Evolutionary conservation across 2,113 vertebrate genomes (phyloP), one percentile per base, ranked within the genome.

Genomic region (Willisornis vidua): DNA sequence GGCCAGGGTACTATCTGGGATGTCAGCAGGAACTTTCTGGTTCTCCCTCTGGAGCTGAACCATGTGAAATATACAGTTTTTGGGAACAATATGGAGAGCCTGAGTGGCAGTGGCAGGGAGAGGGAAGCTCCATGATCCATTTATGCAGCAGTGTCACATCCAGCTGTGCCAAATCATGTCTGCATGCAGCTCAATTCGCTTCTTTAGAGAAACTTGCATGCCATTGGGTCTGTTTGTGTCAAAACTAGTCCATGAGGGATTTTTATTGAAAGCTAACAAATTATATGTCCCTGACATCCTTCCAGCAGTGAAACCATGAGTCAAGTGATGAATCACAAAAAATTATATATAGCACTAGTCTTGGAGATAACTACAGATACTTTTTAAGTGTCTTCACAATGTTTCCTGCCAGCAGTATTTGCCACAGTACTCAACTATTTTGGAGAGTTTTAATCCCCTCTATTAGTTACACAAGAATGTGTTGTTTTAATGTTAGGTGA

Each of bases 11-110:
- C 19, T 24, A 35, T 18, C 45, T 51, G 29, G 45, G 55, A 66
- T 31, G 16, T 26, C 29, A 29, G 46, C 54, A 61, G 25, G 35
- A 65, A 8, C 33, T 37, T 61, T 22, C 39, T 54, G 14, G 22
- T 59, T 68, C 26, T 85, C 17, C 18, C 55, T 45, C 77, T 49
- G 75, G 45, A 62, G 19, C 28, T 28, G 37, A 85, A n/a, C 8
- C 48, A 17, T 29, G 19, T 35, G 29, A 78, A 61, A 85, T 41
- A 31, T 4, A 9, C 2, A 16, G 4, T 57, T 31, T 41, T 74
- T 58, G 46, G 24, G 19, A 24, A 5, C 0, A 1, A 63, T 33
- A 45, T 0, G 1, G 11, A 31, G 33, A 73, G 14, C n/a, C 29
- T 5, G 1, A 28, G 6, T 7, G 8, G 28, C 71, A 31, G 12